Base-by-base conservation (phyloP, 1,140 invertebrate species). In the Drosophila trapezifrons region DNA sequence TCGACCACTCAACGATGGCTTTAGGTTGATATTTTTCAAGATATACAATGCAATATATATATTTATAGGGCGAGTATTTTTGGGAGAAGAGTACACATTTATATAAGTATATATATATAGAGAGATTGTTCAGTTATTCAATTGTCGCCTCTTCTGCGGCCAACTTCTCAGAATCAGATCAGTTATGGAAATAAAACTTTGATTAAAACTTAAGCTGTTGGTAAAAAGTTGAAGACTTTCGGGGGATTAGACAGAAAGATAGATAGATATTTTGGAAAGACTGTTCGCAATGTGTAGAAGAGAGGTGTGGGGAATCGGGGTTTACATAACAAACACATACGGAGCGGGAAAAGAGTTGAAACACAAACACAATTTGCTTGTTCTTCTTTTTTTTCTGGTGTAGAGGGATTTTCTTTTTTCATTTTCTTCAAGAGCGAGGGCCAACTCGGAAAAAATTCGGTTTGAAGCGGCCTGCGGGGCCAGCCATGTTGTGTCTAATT, bases 1-100 rank as follows among this genome's bases (percentile, higher is more conserved):
- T 91, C 90, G 90, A 91, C 90, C 90, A 91, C 90, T 91, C 82
- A 91, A 90, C 72, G 90, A 91, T 91, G 90, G 90, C 90, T 91
- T 91, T 90, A 84, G 76, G 83, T 85, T 87, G 70, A 76, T 76
- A 9, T 32, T 32, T 62, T 82, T 85, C 66, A 71, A 80, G 79
- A 86, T 86, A 86, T 86, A 75, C 46, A 72, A 72, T 71, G 59
- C 80, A 65, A 29, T 35, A 54, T 54, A 54, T 52, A 52, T 27
- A 27, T 51, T 70, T 74, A 71, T 63, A 65, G 71, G 40, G 54
- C 72, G 64, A 69, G 45, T 55, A 66, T 54, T 69, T 52, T 65
- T 65, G 58, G 58, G 74, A 79, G 76, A 80, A 80, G 70, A 78
- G 70, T 66, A 79, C 65, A 70, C 59, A 75, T 65, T 75, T 76